A percentile compares a stretch with the other conserved stretches of the same genome.
Conservation (phyloP, 2,113 vertebrate species). For the Petrocephalus zakoni region DNA sequence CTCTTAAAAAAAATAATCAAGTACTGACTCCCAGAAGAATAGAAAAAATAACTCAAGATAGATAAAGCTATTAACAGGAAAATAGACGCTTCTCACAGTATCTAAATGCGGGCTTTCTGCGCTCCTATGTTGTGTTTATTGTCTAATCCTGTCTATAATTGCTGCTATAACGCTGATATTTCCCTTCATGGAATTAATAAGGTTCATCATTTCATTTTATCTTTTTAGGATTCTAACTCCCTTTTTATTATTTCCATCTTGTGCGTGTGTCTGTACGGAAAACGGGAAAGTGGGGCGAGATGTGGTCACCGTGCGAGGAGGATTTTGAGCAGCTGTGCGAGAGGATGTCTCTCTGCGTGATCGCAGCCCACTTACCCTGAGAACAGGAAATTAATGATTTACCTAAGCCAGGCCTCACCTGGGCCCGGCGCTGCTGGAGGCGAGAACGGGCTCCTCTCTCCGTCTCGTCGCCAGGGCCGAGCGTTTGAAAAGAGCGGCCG, state of each 20-base stretch:
- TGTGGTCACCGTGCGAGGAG: slow-evolving; percentile 19
- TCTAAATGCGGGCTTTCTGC: background rate
- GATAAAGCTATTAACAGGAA: background rate
- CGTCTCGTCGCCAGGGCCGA: background rate
- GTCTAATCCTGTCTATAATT: background rate
- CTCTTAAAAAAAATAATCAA: background rate
- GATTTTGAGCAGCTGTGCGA: slow-evolving; percentile 52
- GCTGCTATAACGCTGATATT: background rate
- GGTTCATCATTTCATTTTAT: background rate
- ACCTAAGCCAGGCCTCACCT: slow-evolving; percentile 64
- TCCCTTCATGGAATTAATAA: background rate
- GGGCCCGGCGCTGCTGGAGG: slow-evolving; percentile 45
- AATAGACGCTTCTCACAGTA: background rate
- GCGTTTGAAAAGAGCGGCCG: background rate
- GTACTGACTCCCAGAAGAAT: background rate
- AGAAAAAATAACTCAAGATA: background rate
- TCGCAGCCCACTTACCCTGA: slow-evolving; percentile 45
- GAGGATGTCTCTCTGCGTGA: slow-evolving; percentile 59
- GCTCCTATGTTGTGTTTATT: background rate
- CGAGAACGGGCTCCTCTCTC: slow-evolving; percentile 22
- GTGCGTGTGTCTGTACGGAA: background rate
- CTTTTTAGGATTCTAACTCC: background rate
- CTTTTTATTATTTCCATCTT: background rate
- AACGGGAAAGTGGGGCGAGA: background rate
- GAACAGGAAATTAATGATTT: slow-evolving; percentile 61